A percentile compares a stretch with the other conserved stretches of the same genome.
These are phyloP conservation scores for Melinaea marsaeus DNA, from an alignment of 2,888 invertebrate genomes.

Conservation along the genomic window DNA sequence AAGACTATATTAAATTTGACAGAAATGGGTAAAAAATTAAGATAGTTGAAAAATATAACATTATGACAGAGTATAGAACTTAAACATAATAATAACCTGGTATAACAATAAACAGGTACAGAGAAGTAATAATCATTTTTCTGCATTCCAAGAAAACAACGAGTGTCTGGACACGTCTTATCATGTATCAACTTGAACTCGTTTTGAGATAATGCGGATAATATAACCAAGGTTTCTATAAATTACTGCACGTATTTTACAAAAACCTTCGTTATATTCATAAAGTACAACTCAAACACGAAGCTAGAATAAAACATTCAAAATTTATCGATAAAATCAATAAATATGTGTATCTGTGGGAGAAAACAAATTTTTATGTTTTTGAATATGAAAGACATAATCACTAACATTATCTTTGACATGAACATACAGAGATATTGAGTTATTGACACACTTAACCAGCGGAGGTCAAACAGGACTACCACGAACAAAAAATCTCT, in stretches of 20 bases:
- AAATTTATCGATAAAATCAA: no score
- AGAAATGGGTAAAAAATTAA: no score
- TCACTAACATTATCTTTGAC: constrained; percentile 19
- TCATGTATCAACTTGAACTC: constrained; percentile 12
- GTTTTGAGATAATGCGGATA: constrained; percentile 16
- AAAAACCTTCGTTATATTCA: constrained; percentile 8
- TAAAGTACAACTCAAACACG: constrained; percentile 4
- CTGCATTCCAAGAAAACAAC: constrained; percentile 11
- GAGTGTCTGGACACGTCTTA: constrained; percentile 13
- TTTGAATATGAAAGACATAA: constrained; percentile 11
- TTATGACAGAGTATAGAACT: neutral
- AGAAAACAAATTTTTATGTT: no score
- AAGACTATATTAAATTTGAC: no score
- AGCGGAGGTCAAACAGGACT: constrained; percentile 1
- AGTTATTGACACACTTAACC: constrained; percentile 29
- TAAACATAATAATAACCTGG: neutral
- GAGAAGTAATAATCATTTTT: constrained; percentile 11
- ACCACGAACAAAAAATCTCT: constrained; percentile 25
- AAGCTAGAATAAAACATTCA: no score
- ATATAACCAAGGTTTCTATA: constrained; percentile 13
- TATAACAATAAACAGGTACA: constrained; percentile 8
- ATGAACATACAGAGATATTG: constrained; percentile 26
- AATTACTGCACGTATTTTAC: constrained; percentile 9
- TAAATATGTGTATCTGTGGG: no score
- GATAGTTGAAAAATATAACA: neutral